Evolutionary conservation across 1,140 invertebrate species (phyloP).

Genomic region (Drosophila sp.): DNA sequence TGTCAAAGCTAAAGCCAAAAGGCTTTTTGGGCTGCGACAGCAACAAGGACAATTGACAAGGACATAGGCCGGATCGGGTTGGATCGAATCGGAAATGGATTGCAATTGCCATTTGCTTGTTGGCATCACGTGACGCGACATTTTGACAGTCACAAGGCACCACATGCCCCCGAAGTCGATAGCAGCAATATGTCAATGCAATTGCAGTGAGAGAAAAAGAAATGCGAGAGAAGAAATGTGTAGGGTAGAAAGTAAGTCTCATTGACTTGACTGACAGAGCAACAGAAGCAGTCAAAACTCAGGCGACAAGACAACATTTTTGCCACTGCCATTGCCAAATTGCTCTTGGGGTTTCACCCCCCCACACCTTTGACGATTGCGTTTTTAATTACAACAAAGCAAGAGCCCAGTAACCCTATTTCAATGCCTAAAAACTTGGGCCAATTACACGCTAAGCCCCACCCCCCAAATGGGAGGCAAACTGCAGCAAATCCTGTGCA

Average conservation of each 20-base stretch:
- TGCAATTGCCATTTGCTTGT: slow-evolving; percentile 52
- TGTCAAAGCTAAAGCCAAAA: slow-evolving; percentile 62
- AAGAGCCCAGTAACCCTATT: neutral
- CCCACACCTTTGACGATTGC: slow-evolving; percentile 52
- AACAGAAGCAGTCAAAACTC: slow-evolving; percentile 49
- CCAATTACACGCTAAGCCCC: slow-evolving; percentile 45
- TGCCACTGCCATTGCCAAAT: slow-evolving; percentile 42
- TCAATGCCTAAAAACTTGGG: slow-evolving; percentile 40
- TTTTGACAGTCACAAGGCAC: slow-evolving; percentile 65
- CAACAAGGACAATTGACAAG: slow-evolving; percentile 9
- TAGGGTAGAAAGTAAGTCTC: slow-evolving; percentile 7
- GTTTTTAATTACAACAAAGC: slow-evolving; percentile 70
- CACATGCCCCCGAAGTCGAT: slow-evolving; percentile 50
- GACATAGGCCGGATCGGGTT: slow-evolving; percentile 24
- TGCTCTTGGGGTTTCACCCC: slow-evolving; percentile 24
- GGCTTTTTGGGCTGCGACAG: slow-evolving; percentile 48
- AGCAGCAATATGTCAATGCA: slow-evolving; percentile 79
- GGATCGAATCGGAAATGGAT: slow-evolving; percentile 21
- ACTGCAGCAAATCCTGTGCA: slow-evolving; percentile 37
- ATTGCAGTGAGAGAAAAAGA: slow-evolving; percentile 53
- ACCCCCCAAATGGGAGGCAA: slow-evolving; percentile 2
- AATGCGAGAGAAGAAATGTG: neutral
- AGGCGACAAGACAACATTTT: slow-evolving; percentile 51
- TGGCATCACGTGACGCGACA: slow-evolving; percentile 58
- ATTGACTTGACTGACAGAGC: slow-evolving; percentile 27